Evolutionary conservation across 2,113 vertebrate species (phyloP), one percentile per base, ranked within the genome.

Genomic region (Macroglossus sobrinus): DNA sequence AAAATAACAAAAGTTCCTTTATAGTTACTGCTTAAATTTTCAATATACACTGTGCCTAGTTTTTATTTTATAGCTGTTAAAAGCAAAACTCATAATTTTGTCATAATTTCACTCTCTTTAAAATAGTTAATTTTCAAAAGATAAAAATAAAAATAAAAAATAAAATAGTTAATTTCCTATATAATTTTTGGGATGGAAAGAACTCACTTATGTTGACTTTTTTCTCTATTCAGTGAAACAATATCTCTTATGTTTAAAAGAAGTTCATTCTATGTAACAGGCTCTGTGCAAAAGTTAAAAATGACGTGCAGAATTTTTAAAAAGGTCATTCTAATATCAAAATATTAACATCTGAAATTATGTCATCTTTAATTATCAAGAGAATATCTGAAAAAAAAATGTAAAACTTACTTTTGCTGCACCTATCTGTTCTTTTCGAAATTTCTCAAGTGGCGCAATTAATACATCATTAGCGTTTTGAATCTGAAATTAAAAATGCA

Each of bases 391-490:
- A 92, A 97, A 91, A 96, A 97, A 47, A 96, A 96, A 94, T 35
- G 61, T 8, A 71, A 71, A n/a, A 99, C 99, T 99, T 99, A 99
- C 99, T 99, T 99, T 99, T 33, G 99, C 99, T n/a, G 99, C 99
- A 35, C 99, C 99, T 38, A 99, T 99, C 98, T 99, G 99, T 93
- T 99, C 99, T 98, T 99, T 99, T 18, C 99, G 99, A 97, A 99
- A 99, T 95, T 99, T 99, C 98, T 99, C 99, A 98, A 99, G 97
- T 0, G 99, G 99, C 12, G 99, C 99, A 98, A 99, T 99, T 98
- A 99, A 98, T 92, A 99, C 99, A 96, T 99, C 99, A 85, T 99
- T 99, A 38, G 99, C 99, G 64, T 99, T 99, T 98, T 99, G 99
- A 98, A 99, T 99, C 99, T 99, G 98, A 95, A 99, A 99, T 94